Conservation (phyloP, 2,797 vertebrate species). For the Natrix natrix region DNA sequence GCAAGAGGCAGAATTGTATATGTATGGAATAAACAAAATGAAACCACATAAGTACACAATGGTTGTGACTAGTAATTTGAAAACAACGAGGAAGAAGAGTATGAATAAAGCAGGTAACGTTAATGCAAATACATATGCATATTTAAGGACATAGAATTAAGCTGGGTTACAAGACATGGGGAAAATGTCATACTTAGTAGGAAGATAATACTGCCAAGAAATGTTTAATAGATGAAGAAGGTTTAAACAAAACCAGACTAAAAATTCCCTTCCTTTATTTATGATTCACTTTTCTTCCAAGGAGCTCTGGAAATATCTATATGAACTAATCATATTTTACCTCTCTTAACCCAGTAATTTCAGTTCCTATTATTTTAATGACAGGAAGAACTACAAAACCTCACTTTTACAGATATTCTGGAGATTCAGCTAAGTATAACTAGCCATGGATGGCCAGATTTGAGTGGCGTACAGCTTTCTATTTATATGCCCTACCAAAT, state of each 20-base stretch:
- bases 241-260: not conserved
- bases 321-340: not conserved
- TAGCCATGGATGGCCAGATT: not conserved
- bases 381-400: not conserved
- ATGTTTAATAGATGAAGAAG: not conserved
- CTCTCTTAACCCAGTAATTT: not conserved
- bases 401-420: not conserved
- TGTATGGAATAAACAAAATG: not conserved
- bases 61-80: not conserved
- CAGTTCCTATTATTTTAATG: not conserved
- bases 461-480: not conserved
- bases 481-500: constrained; percentile 11
- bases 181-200: not conserved
- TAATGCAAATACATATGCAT: not conserved
- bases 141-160: not conserved
- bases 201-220: not conserved
- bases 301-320: not conserved
- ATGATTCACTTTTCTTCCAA: not conserved
- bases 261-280: not conserved
- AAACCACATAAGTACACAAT: not conserved
- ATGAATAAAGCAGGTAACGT: not conserved
- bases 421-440: not conserved
- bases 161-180: not conserved
- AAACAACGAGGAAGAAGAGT: not conserved
- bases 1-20: not conserved